Conservation (phyloP, 1,140 invertebrate genomes). For the Helicoverpa zea region DNA sequence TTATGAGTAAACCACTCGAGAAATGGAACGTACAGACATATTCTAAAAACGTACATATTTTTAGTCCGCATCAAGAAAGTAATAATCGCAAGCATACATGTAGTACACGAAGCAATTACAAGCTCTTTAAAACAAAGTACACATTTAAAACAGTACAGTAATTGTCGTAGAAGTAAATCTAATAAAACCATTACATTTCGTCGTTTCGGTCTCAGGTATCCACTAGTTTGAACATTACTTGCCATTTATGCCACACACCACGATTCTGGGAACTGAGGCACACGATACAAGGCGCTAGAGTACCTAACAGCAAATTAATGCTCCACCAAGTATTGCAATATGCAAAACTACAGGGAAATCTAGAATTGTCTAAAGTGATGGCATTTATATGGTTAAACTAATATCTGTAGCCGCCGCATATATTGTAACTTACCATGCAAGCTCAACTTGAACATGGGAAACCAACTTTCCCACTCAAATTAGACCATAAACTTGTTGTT, state of each 20-base stretch:
- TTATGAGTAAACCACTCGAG: neutral
- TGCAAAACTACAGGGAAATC: slow-evolving; percentile 11
- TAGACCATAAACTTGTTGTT: slow-evolving; percentile 31
- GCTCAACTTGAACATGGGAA: neutral
- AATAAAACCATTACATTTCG: too few species aligned
- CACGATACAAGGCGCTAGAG: neutral
- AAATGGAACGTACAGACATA: too few species aligned
- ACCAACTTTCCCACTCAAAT: slow-evolving; percentile 28
- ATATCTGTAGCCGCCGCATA: neutral
- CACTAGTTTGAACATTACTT: neutral
- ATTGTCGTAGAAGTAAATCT: too few species aligned
- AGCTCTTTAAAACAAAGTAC: too few species aligned
- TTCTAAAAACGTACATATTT: too few species aligned
- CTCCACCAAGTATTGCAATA: neutral
- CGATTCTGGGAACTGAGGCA: neutral
- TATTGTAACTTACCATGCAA: slow-evolving; percentile 5
- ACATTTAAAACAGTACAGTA: too few species aligned
- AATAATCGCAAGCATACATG: too few species aligned
- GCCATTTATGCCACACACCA: slow-evolving; percentile 1
- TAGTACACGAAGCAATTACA: too few species aligned
- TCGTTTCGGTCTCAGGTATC: neutral
- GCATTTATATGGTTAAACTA: slow-evolving; percentile 10
- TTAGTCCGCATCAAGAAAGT: too few species aligned
- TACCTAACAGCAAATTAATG: neutral
- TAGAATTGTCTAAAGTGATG: neutral